Base-by-base conservation (phyloP, 35 echinoderm and acorn worm genomes). In the Holothuria glaberrima region DNA sequence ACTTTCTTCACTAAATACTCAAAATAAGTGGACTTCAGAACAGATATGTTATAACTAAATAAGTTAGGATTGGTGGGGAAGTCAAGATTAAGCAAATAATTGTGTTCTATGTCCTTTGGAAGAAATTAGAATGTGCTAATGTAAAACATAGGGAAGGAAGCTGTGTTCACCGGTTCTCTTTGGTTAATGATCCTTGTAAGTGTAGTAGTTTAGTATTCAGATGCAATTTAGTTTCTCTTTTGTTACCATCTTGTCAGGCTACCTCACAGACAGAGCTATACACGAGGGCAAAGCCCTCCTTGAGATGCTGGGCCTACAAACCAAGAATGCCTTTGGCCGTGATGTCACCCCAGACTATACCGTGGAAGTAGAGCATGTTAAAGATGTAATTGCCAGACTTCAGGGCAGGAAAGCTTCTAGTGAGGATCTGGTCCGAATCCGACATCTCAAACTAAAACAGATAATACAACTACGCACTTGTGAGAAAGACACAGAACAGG, bases 401-500 rank as follows among this genome's bases (percentile, higher is more conserved):
- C 87, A 90, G n/a, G 93, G 91, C 19, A 86, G 93, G 30, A 89
- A 89, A 59, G 64, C 70, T 0, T 59, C 38, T 14, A 83, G 90
- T 56, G 80, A 93, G 28, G 96, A 98, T 33, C 59, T 98, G 35
- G 87, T 93, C 29, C 86, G 94, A n/a, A 80, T 98, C 69, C 79
- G 93, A 56, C 91, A 82, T 64, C 87, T 98, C 12, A 94, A 94
- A 84, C 85, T 98, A 48, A 90, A 92, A 59, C 96, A 98, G 68
- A 86, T 94, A 35, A 75, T 98, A 68, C 96, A 98, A 56, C 88
- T 98, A 7, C 89, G 93, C 34, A 90, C 89, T 20, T 98, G 96
- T 89, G 96, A 98, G 59, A 92, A 87, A 69, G 96, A 98, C 87
- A 85, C 96, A 63, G 96, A 94, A 69, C 96, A 98, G 96, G 96